Percentiles rank a stretch among this genome's conserved stretches.
phyloP scores from a whole-genome alignment of 2,888 invertebrate species.

The Apodemia hepburni region DNA sequence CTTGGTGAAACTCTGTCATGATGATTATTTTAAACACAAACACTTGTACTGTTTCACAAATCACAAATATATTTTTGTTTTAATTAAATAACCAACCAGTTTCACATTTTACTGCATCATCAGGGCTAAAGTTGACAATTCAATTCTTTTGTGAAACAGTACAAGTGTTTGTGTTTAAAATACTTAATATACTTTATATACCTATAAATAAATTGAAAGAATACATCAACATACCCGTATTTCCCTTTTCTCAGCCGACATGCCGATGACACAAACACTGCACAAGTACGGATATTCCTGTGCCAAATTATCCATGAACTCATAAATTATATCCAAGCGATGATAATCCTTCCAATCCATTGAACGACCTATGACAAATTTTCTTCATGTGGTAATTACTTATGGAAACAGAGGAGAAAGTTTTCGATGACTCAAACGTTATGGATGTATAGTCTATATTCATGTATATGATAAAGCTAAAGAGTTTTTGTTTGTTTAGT shows the following conservation, averaged over 20 bases:
- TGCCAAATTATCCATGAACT: constrained; percentile 54
- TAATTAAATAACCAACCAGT: no score
- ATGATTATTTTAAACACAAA: no score
- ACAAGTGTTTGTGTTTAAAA: no score
- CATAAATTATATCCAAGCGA: constrained; percentile 56
- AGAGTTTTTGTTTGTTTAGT: no score
- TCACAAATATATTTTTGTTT: no score
- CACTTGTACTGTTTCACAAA: no score
- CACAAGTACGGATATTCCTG: constrained; percentile 56
- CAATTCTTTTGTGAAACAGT: no score
- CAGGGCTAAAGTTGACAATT: no score
- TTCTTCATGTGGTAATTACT: constrained; percentile 5
- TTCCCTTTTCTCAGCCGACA: constrained; percentile 58
- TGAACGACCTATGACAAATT: constrained; percentile 32
- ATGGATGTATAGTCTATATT: not conserved
- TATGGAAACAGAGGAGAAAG: not conserved
- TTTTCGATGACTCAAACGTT: not conserved
- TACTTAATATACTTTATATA: no score
- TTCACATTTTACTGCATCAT: no score
- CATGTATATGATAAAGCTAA: no score
- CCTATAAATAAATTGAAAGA: constrained; percentile 15
- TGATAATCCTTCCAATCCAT: constrained; percentile 69
- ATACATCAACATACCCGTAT: constrained; percentile 46
- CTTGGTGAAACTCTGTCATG: no score
- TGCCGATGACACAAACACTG: constrained; percentile 53